Base-by-base conservation (phyloP, 2,888 invertebrate species). In the Volucella zonaria region DNA sequence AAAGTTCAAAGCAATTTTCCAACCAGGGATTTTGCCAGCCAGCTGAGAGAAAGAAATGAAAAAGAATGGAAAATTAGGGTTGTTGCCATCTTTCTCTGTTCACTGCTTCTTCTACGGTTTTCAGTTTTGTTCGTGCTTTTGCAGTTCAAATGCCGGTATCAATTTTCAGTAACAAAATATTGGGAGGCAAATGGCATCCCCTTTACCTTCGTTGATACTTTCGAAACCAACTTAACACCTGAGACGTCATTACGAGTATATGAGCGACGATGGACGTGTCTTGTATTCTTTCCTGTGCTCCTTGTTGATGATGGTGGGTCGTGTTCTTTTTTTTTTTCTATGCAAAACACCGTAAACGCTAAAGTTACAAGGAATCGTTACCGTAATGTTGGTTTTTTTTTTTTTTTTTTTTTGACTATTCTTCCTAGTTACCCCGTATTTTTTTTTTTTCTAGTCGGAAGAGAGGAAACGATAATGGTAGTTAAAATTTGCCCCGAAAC, bases 1-100 rank as follows among this genome's bases (percentile, higher is more conserved):
- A 78, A 71, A 78, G 64, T 78, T 71, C 78, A 70, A 71, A 71
- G 71, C 64, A 66, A 78, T 78, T 78, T 78, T 58, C 71, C 11
- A 78, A 64, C 31, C 31, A 51, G 14, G 58, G 23, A 51, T 12
- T 43, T n/a, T 31, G 31, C 31, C 31, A 31, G 31, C 31, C 15
- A 14, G 23, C 15, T 40, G 10, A 15, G 38, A n/a, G 18, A 40
- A 59, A 42, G 18, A 12, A 9, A 12, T 66, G 14, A 51, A 15
- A 56, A 56, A 51, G 15, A 18, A 1, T 31, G 3, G 1, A 23
- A 52, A 64, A 66, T 42, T 66, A 58, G 47, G 66, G 58, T 66
- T 78, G 15, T 51, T 64, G 42, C 56, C 47, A 58, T 56, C 38
- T 62, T 52, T 40, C 67, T 67, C 6, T 49, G 18, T 43, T 61